phyloP scores from a whole-genome alignment of 2,888 invertebrate genomes.

The Dicyrtoma fusca region DNA sequence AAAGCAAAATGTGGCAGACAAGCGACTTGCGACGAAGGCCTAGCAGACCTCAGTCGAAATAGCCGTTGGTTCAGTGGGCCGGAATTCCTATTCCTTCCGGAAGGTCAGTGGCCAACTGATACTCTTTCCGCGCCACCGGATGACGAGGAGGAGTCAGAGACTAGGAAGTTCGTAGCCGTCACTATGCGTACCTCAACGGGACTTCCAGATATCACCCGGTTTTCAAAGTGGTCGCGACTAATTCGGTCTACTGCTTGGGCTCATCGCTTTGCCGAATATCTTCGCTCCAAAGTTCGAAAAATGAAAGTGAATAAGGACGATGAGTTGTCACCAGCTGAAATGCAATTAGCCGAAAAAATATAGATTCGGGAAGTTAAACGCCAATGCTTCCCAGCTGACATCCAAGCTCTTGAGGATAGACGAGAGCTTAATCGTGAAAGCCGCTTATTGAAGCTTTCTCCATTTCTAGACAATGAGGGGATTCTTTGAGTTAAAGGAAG shows the following conservation, averaged over 20 bases:
- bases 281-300: too few species aligned
- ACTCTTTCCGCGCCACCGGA: too few species aligned
- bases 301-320: too few species aligned
- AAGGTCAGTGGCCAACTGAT: conserved; percentile 38
- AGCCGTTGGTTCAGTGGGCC: conserved; percentile 49
- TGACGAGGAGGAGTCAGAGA: conserved; percentile 1
- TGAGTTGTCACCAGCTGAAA: too few species aligned
- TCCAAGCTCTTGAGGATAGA: background rate
- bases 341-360: too few species aligned
- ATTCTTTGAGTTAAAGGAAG: conserved; percentile 10
- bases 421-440: background rate
- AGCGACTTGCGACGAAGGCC: conserved; percentile 35
- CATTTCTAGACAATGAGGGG: background rate
- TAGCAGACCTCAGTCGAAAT: background rate
- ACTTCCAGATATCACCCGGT: background rate
- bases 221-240: conserved; percentile 13
- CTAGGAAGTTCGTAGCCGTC: too few species aligned
- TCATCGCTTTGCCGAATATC: too few species aligned
- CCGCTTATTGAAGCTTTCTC: background rate
- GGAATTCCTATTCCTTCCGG: conserved; percentile 37
- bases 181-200: too few species aligned
- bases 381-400: background rate
- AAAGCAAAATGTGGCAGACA: conserved; percentile 45
- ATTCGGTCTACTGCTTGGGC: conserved; percentile 25
- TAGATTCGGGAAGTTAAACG: background rate